Percentiles rank a stretch among this genome's conserved stretches.
Evolutionary conservation across 35 echinoderm and acorn worm genomes (phyloP).

Genomic region (Heliocidaris tuberculata): DNA sequence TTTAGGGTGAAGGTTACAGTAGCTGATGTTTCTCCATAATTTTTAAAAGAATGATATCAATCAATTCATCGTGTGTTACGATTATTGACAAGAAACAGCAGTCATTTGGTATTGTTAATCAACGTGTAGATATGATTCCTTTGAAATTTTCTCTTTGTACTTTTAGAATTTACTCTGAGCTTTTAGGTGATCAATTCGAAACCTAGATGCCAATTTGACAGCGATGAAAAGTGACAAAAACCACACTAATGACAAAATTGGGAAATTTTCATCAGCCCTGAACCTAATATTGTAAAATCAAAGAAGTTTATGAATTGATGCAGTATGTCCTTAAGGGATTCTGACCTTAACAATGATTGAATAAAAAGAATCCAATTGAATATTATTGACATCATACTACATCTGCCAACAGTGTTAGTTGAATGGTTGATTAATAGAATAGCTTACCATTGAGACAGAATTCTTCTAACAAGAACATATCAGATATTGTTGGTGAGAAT

Average conservation of each 20-base stretch:
- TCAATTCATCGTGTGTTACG: background rate
- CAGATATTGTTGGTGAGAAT: background rate
- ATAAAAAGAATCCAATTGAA: background rate
- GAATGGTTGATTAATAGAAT: background rate
- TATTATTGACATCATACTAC: background rate
- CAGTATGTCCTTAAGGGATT: background rate
- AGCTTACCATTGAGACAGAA: background rate
- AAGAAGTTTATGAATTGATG: background rate
- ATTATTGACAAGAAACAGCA: background rate
- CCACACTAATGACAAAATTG: background rate
- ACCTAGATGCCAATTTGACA: background rate
- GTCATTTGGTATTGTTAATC: background rate
- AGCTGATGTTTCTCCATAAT: background rate
- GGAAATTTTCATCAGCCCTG: background rate
- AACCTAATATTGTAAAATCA: background rate
- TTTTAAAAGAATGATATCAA: background rate
- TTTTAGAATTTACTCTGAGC: background rate
- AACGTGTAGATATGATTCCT: background rate
- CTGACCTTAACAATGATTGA: background rate
- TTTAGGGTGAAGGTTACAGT: background rate
- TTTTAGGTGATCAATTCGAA: background rate
- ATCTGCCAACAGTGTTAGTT: background rate
- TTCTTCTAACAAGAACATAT: background rate
- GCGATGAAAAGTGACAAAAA: background rate
- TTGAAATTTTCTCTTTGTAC: background rate